phyloP scores from a whole-genome alignment of 2,888 invertebrate species.

The Rhyacophila evoluta region DNA sequence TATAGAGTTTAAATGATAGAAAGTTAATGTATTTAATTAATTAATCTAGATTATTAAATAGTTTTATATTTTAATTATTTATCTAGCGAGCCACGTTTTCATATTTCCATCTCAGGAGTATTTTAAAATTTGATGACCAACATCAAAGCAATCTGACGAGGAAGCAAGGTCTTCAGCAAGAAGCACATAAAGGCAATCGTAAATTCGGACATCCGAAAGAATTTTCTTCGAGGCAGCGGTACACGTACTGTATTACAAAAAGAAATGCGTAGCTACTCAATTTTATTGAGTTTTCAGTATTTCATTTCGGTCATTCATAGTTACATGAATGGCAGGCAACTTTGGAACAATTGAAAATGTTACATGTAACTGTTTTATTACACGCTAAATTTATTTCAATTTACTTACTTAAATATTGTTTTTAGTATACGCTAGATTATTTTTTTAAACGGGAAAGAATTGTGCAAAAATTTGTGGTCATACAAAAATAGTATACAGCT shows the following conservation, averaged over 20 bases:
- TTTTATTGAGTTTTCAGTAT: background rate
- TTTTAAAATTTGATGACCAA: background rate
- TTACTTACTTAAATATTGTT: too few relatives aligned
- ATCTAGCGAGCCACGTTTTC: background rate
- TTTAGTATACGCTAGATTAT: too few relatives aligned
- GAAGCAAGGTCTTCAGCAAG: background rate
- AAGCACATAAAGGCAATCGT: background rate
- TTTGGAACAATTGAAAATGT: too few relatives aligned
- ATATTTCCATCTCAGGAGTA: background rate
- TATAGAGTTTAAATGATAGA: too few relatives aligned
- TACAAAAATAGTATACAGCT: too few relatives aligned
- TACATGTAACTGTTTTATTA: too few relatives aligned
- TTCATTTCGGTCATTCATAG: background rate
- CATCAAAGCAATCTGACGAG: background rate
- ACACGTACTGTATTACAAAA: background rate
- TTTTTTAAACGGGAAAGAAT: too few relatives aligned
- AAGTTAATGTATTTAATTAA: too few relatives aligned
- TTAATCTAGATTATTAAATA: too few relatives aligned
- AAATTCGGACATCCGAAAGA: background rate
- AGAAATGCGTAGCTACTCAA: background rate
- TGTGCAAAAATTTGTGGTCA: too few relatives aligned
- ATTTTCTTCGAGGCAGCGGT: background rate
- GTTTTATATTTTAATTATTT: background rate
- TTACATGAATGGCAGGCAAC: too few relatives aligned
- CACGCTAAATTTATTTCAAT: too few relatives aligned